Conservation (phyloP, 1,140 invertebrate species). For the Pentalonia nigronervosa region DNA sequence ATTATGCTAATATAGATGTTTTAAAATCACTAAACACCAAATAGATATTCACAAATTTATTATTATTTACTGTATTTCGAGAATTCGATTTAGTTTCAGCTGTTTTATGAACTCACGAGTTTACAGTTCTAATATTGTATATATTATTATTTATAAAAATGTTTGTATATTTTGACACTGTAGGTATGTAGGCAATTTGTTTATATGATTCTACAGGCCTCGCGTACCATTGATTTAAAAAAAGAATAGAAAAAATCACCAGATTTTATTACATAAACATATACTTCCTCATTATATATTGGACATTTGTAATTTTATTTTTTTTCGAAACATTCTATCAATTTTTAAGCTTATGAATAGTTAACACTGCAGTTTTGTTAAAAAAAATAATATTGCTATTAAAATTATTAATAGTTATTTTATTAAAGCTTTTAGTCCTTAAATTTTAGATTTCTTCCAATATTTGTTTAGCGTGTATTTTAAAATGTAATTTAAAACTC, state of each 20-base stretch:
- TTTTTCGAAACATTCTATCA: neutral
- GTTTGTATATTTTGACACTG: conserved; percentile 49
- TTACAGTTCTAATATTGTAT: conserved; percentile 4
- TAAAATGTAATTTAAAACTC: neutral
- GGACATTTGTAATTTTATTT: neutral
- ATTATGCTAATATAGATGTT: neutral
- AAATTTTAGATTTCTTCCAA: neutral
- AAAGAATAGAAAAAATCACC: conserved; percentile 33
- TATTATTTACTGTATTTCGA: neutral
- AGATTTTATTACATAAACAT: conserved; percentile 54
- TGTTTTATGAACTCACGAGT: conserved; percentile 39
- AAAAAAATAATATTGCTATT: neutral
- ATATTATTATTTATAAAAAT: conserved; percentile 51
- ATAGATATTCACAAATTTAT: neutral
- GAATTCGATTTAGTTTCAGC: neutral
- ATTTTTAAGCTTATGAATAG: neutral
- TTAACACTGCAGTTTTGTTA: neutral
- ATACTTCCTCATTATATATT: conserved; percentile 41
- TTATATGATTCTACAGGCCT: conserved; percentile 36
- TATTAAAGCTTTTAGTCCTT: neutral
- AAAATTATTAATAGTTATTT: neutral
- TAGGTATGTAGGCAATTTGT: conserved; percentile 53
- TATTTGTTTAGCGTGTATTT: neutral
- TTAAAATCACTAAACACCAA: neutral
- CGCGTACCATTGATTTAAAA: conserved; percentile 36